Percentiles rank a stretch among this genome's conserved stretches.
Conservation (phyloP, 2,113 vertebrate genomes). For the Mustelus asterias region DNA sequence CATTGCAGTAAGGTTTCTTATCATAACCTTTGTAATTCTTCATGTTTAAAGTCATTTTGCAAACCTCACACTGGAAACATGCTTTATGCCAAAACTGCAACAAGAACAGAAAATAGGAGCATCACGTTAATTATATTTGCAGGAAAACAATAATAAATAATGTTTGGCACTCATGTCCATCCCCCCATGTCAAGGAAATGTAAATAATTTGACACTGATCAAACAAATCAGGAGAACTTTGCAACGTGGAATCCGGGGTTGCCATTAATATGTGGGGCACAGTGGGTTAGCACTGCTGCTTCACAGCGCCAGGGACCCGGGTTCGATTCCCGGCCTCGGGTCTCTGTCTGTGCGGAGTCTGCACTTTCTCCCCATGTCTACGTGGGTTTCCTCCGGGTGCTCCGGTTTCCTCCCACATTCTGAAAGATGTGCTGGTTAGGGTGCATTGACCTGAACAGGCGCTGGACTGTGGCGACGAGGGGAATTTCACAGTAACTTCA, state of each 20-base stretch:
- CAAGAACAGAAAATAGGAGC: conserved; percentile 30
- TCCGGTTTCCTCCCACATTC: too few relatives aligned
- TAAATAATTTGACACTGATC: not conserved
- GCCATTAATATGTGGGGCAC: not conserved
- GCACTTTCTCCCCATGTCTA: too few relatives aligned
- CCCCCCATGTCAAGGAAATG: not conserved
- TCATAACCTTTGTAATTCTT: conserved; percentile 78
- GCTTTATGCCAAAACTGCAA: conserved; percentile 71
- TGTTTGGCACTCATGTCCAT: not conserved
- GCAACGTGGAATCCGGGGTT: not conserved
- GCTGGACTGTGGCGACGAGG: too few relatives aligned
- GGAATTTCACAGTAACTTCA: too few relatives aligned
- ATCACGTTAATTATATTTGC: not conserved
- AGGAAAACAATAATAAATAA: not conserved
- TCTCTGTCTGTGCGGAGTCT: too few relatives aligned
- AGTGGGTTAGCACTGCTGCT: too few relatives aligned
- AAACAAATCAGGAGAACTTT: not conserved
- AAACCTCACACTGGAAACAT: conserved; percentile 71
- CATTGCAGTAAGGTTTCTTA: conserved; percentile 73
- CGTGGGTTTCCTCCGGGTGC: too few relatives aligned
- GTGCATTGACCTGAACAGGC: too few relatives aligned
- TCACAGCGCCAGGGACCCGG: too few relatives aligned
- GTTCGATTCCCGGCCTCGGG: too few relatives aligned
- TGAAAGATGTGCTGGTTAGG: too few relatives aligned
- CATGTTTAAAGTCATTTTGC: conserved; percentile 78